Conservation (phyloP, 2,888 invertebrate species). For the Lithophane socia region DNA sequence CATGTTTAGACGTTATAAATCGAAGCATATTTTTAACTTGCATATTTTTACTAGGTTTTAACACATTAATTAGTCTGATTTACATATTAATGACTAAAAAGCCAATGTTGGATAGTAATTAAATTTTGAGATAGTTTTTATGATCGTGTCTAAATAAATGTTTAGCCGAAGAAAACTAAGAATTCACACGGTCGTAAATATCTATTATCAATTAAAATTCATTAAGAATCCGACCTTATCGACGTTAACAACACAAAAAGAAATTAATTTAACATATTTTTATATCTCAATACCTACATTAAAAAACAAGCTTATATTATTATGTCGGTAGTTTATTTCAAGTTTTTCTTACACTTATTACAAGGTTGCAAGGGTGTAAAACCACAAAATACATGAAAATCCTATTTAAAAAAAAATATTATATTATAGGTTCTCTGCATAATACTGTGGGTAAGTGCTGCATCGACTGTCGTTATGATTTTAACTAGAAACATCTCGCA, state of each 20-base stretch:
- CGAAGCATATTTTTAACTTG: conserved; percentile 43
- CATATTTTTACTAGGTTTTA: conserved; percentile 51
- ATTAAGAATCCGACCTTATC: conserved; percentile 36
- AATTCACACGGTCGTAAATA: conserved; percentile 58
- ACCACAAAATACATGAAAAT: neutral
- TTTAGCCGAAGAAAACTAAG: conserved; percentile 31
- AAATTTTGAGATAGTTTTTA: conserved; percentile 46
- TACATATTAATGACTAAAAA: conserved; percentile 58
- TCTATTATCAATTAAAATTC: conserved; percentile 38
- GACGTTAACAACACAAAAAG: conserved; percentile 28
- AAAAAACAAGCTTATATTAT: conserved; percentile 2
- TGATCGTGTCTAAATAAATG: conserved; percentile 41
- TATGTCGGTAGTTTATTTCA: neutral
- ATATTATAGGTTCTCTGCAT: no score
- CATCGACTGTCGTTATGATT: neutral
- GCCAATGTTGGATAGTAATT: conserved; percentile 51
- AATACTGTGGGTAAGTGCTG: neutral
- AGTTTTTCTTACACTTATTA: neutral
- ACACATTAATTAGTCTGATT: conserved; percentile 64
- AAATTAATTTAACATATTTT: conserved; percentile 17
- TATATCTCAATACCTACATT: conserved; percentile 12
- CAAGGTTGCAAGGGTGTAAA: neutral
- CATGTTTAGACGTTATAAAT: conserved; percentile 48
- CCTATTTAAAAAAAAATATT: no score
- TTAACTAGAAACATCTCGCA: neutral